Percentiles rank a stretch among this genome's conserved stretches.
These are phyloP conservation scores for Pipistrellus pipistrellus DNA, from an alignment of 2,797 vertebrate species.

Conservation along the genomic window DNA sequence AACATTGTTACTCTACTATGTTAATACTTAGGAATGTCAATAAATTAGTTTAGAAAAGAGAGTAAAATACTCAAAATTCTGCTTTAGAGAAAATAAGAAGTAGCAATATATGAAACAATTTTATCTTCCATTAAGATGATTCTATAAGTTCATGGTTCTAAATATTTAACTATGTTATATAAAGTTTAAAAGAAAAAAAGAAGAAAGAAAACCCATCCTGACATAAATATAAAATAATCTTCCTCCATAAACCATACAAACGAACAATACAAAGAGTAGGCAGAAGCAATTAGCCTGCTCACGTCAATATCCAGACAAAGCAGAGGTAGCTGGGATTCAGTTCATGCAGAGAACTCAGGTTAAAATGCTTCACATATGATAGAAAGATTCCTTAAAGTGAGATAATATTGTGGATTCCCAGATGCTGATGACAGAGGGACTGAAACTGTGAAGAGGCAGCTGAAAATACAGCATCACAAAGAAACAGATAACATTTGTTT, in stretches of 20 bases:
- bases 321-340: background rate
- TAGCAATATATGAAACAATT: background rate
- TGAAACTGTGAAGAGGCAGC: background rate
- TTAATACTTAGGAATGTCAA: conserved; percentile 13
- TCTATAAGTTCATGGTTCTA: background rate
- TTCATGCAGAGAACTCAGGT: background rate
- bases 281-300: background rate
- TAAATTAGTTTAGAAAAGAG: conserved; percentile 22
- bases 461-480: background rate
- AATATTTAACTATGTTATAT: background rate
- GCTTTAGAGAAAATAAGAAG: background rate
- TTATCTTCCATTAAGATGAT: background rate
- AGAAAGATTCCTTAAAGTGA: background rate
- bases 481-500: background rate
- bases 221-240: background rate
- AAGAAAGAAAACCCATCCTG: background rate
- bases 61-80: conserved; percentile 34
- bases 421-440: background rate
- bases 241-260: background rate
- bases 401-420: background rate
- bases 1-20: background rate
- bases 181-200: background rate
- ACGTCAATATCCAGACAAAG: background rate
- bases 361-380: background rate
- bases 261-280: background rate